Percentiles rank a stretch among this genome's conserved stretches.
These are phyloP conservation scores for Nomada hirtipes DNA, from an alignment of 2,888 invertebrate species.

Conservation along the genomic window DNA sequence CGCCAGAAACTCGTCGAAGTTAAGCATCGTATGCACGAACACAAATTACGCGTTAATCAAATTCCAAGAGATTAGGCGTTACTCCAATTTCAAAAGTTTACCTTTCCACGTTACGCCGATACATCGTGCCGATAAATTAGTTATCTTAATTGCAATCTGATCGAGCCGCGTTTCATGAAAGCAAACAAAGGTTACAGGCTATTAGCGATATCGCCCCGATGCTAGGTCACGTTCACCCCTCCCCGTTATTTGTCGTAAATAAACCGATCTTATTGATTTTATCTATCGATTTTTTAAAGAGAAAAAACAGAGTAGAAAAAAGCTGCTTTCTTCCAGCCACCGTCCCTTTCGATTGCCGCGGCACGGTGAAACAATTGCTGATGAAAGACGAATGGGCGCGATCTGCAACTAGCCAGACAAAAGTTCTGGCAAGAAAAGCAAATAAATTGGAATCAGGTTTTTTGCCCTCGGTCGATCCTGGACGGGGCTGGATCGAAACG, in stretches of 20 bases:
- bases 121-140: conserved; percentile 48
- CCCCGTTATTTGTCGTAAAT: conserved; percentile 46
- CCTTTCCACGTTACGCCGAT: conserved; percentile 17
- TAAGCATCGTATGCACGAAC: too few relatives aligned
- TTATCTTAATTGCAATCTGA: conserved; percentile 60
- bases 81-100: background rate
- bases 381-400: too few relatives aligned
- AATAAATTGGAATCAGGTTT: background rate
- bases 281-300: background rate
- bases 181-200: conserved; percentile 54
- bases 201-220: conserved; percentile 46
- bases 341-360: too few relatives aligned
- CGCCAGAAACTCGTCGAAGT: background rate
- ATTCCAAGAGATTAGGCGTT: background rate
- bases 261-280: conserved; percentile 44
- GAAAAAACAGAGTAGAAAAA: background rate
- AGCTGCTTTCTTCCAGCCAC: background rate
- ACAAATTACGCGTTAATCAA: too few relatives aligned
- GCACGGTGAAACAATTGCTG: too few relatives aligned
- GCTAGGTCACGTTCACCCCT: conserved; percentile 44
- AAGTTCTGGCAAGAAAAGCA: background rate
- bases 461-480: background rate
- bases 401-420: too few relatives aligned
- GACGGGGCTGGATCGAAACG: background rate
- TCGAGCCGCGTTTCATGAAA: conserved; percentile 37